Evolutionary conservation across 1,140 invertebrate species (phyloP).

Genomic region (Drosophila novamexicana): DNA sequence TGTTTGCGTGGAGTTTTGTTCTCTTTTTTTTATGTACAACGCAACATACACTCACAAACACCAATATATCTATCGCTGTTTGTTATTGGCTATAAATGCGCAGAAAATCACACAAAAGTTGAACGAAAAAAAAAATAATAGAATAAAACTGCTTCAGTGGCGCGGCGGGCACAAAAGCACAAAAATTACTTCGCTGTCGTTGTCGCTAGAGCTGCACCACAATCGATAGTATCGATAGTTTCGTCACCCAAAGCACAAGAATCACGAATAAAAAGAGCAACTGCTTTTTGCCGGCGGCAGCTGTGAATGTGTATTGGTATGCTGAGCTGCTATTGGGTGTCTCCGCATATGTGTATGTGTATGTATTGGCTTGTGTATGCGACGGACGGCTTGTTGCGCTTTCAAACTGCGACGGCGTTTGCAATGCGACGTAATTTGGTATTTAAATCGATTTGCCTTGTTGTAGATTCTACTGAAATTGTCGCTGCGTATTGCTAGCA

Average conservation of each 20-base stretch:
- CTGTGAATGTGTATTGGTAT: conserved; percentile 1
- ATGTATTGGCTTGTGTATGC: background rate
- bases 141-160: conserved; percentile 49
- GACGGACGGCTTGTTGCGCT: conserved; percentile 10
- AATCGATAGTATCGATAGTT: conserved; percentile 46
- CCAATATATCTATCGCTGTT: conserved; percentile 33
- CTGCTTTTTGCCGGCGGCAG: conserved; percentile 3
- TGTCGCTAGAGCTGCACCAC: conserved; percentile 25
- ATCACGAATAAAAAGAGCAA: conserved; percentile 14
- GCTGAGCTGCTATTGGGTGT: conserved; percentile 2
- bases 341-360: background rate
- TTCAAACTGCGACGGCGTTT: background rate
- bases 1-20: conserved; percentile 48
- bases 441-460: conserved; percentile 6
- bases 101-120: conserved; percentile 49
- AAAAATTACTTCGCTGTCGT: conserved; percentile 39
- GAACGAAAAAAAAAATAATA: conserved; percentile 56
- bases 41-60: conserved; percentile 48
- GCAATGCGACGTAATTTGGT: background rate
- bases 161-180: conserved; percentile 49
- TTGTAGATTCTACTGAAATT: no score
- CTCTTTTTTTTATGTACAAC: conserved; percentile 25
- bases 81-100: conserved; percentile 36
- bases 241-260: conserved; percentile 18
- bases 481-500: no score